Base-by-base conservation (phyloP, 2,797 vertebrate species). In the Emys orbicularis region DNA sequence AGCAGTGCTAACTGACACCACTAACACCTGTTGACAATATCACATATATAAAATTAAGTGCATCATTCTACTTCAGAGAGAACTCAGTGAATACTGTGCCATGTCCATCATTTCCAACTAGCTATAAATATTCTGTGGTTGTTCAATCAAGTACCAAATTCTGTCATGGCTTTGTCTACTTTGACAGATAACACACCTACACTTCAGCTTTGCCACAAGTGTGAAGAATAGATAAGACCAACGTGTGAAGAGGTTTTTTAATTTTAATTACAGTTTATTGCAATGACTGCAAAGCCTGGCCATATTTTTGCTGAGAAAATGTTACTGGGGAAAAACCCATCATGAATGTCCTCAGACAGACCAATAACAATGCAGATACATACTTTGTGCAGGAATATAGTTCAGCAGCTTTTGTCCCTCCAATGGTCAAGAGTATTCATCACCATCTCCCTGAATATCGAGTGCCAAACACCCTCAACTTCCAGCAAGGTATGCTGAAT, bases 211-310 rank as follows among this genome's bases (percentile, higher is more conserved):
- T 5, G 1, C 12, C 18, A 72, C 21, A 23, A 72, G n/a, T 25
- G 68, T 68, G 18, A 72, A 41, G 68, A 41, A 72, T 12, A 72
- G 68, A 72, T 41, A 72, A 72, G 68, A 37, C n/a, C 68, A 41
- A 41, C 0, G 10, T 37, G 37, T 8, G 8, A 21, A 37, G 65
- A 37, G 8, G 3, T 27, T 50, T 53, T 47, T 59, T 11, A 0
- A 2, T 16, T 83, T 87, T 76, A 80, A 65, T 79, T 29, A 54
- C n/a, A 27, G 29, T 65, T 89, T 87, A 52, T 19, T 41, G n/a
- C 68, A 41, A 72, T 41, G 19, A 72, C 10, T 12, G n/a, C 29
- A 81, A 79, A 16, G 56, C 52, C 49, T 50, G 49, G 41, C 49
- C n/a, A 53, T 6, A 87, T 89, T 49, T 81, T 89, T 27, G 25